A percentile compares a stretch with the other conserved stretches of the same genome.
Evolutionary conservation across 2,797 vertebrate species (phyloP).

Genomic region (Spea hammondii): DNA sequence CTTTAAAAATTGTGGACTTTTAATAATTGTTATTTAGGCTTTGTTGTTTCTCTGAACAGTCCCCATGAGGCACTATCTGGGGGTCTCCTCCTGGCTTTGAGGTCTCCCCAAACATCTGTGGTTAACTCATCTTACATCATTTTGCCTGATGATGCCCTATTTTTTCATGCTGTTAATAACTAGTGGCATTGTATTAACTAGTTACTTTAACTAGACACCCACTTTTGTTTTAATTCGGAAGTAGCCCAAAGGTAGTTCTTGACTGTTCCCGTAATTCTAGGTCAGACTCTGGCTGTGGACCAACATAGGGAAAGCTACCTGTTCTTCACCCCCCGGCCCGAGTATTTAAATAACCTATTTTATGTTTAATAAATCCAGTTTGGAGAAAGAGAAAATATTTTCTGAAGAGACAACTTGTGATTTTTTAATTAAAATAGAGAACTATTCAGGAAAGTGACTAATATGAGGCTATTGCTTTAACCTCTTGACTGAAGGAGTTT

Average conservation of each 20-base stretch:
- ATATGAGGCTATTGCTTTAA: not conserved
- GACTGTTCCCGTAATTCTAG: no score
- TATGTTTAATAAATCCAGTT: not conserved
- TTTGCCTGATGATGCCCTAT: no score
- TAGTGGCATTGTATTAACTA: no score
- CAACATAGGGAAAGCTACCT: no score
- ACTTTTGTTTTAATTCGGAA: no score
- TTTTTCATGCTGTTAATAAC: no score
- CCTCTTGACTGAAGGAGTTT: not conserved
- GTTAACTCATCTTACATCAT: not conserved
- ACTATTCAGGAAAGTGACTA: not conserved
- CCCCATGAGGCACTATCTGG: conserved; percentile 1
- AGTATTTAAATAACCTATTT: no score
- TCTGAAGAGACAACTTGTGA: not conserved
- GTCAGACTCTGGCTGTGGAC: no score
- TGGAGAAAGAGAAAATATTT: not conserved
- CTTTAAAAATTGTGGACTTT: not conserved
- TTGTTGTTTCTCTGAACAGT: conserved; percentile 20
- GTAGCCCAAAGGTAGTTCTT: no score
- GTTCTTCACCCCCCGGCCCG: no score
- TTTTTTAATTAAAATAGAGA: not conserved
- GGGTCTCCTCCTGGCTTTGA: conserved; percentile 1
- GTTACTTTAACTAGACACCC: no score
- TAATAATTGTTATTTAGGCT: conserved; percentile 6
- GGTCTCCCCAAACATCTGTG: not conserved